Evolutionary conservation across 2,888 invertebrate genomes (phyloP).

Genomic region (Eristalis pertinax): DNA sequence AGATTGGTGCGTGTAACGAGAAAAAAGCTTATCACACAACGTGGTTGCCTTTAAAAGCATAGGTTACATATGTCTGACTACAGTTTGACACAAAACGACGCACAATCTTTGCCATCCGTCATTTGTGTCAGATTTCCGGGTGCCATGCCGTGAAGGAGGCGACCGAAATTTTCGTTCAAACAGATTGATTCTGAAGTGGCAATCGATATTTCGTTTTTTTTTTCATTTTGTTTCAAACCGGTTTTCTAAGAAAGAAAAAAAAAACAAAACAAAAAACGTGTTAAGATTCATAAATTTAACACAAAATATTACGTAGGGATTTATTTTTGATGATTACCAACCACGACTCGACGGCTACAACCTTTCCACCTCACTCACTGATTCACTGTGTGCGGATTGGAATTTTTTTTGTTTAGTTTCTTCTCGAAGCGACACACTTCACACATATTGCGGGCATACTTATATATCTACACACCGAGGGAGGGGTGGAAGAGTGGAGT

Average conservation of each 20-base stretch:
- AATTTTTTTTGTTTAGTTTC: neutral
- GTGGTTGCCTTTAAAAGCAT: slow-evolving; percentile 21
- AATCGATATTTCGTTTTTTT: slow-evolving; percentile 51
- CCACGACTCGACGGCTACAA: neutral
- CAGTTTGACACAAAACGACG: slow-evolving; percentile 16
- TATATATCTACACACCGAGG: too few relatives aligned
- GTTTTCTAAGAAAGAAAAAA: slow-evolving; percentile 23
- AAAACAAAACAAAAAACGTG: neutral
- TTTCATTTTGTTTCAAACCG: slow-evolving; percentile 23
- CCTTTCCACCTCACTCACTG: slow-evolving; percentile 1
- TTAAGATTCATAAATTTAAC: slow-evolving; percentile 27
- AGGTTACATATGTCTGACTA: slow-evolving; percentile 35
- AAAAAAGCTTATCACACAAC: slow-evolving; percentile 26
- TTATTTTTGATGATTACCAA: slow-evolving; percentile 50
- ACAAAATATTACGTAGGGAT: slow-evolving; percentile 42
- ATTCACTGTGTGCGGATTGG: slow-evolving; percentile 2
- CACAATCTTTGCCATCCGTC: slow-evolving; percentile 24
- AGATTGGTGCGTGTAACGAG: neutral
- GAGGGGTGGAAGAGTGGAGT: neutral
- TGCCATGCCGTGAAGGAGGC: neutral
- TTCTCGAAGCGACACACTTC: slow-evolving; percentile 3
- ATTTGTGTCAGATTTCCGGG: slow-evolving; percentile 1
- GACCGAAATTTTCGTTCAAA: neutral
- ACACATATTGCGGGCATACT: neutral
- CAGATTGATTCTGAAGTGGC: slow-evolving; percentile 10